A percentile compares a stretch with the other conserved stretches of the same genome.
These are phyloP conservation scores for Notamacropus eugenii DNA, from an alignment of 2,797 vertebrate species.

Conservation along the genomic window DNA sequence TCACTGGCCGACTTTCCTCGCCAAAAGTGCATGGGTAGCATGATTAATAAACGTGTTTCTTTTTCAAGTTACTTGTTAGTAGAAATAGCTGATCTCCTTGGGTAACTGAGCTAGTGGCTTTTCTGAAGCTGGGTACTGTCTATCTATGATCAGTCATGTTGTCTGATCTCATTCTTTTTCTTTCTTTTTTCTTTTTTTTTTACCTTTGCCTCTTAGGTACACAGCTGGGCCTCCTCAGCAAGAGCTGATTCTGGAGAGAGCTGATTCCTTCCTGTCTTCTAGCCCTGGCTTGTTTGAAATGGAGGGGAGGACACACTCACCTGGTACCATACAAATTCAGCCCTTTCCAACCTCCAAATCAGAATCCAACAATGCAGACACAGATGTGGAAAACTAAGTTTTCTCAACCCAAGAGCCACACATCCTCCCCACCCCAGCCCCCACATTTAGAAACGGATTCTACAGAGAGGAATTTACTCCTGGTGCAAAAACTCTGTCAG, in stretches of 20 bases:
- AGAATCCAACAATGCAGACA: background rate
- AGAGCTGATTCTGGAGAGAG: background rate
- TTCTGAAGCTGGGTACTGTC: background rate
- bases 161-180: fast-evolving
- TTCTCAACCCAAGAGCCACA: fast-evolving
- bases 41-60: background rate
- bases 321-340: background rate
- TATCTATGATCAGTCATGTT: fast-evolving
- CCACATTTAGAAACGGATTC: background rate
- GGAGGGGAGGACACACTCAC: background rate
- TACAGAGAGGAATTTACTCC: background rate
- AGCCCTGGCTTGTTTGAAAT: background rate
- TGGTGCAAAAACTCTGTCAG: background rate
- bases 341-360: background rate
- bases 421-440: background rate
- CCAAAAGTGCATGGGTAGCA: background rate
- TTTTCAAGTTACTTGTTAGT: fast-evolving
- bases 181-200: background rate
- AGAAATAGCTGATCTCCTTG: fast-evolving
- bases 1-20: background rate
- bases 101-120: background rate
- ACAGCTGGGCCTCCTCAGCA: background rate
- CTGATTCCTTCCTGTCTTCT: background rate
- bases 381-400: fast-evolving
- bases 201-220: conserved; percentile 37